phyloP scores from a whole-genome alignment of 2,113 vertebrate species.

The Vidua macroura region DNA sequence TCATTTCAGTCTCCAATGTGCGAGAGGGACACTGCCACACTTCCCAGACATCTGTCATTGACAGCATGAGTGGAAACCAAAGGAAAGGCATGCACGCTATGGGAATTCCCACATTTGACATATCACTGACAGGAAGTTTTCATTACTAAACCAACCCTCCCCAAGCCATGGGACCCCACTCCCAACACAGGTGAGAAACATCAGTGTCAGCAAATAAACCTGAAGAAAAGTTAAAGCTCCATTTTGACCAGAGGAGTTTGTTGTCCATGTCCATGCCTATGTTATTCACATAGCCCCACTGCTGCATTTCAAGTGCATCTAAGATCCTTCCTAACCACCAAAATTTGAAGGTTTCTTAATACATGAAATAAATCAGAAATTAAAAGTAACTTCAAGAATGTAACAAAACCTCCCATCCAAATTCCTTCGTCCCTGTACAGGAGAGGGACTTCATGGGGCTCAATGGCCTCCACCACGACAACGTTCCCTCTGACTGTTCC shows the following conservation, averaged over 20 bases:
- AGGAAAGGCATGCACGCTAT: not conserved
- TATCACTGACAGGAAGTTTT: not conserved
- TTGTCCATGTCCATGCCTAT: not conserved
- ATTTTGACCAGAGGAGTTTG: not conserved
- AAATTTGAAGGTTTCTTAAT: not conserved
- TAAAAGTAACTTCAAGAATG: not conserved
- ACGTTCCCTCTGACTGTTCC: not conserved
- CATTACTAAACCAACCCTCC: not conserved
- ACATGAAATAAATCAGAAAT: not conserved
- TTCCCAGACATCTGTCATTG: slow-evolving; percentile 69
- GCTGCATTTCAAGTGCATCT: not conserved
- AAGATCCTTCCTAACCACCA: not conserved
- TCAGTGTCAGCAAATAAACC: not conserved
- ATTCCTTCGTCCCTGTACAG: not conserved
- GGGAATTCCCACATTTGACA: not conserved
- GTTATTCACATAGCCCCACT: not conserved
- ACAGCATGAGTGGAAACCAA: slow-evolving; percentile 58
- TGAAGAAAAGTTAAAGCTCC: not conserved
- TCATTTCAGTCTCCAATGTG: slow-evolving; percentile 67
- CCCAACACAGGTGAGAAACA: not conserved
- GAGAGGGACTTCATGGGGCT: not conserved
- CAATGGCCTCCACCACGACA: not conserved
- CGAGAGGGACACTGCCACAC: slow-evolving; percentile 69
- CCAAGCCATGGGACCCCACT: not conserved
- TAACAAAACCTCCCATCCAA: not conserved